Base-by-base conservation (phyloP, 2,113 vertebrate genomes). In the Pica pica region DNA sequence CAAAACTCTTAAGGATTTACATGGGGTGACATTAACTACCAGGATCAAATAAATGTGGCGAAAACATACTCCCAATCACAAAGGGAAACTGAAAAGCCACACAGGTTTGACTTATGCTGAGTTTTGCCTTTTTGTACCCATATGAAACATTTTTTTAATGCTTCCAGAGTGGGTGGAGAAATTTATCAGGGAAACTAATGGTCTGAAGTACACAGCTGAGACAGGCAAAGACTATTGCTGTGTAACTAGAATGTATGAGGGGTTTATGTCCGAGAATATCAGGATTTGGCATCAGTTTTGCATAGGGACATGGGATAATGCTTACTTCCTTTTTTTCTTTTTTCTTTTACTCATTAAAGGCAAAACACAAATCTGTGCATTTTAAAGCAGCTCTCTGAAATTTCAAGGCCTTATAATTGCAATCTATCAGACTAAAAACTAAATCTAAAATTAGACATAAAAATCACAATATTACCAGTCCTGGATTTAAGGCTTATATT, bases 361-460 rank as follows among this genome's bases (percentile, higher is more conserved):
- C 20, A 14, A 90, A 92, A 56, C 44, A 88, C 59, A 90, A 96
- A 96, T 78, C 65, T n/a, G 44, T 88, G 44, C 69, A 81, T 92
- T 95, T 96, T 69, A 88, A 90, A 94, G 60, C 56, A 70, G 27
- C 6, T 73, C 28, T 92, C 56, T 88, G 85, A 90, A 91, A 94
- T 86, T 88, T 52, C 37, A n/a, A 50, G 52, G 26, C 37, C 33
- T 41, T 53, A 60, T 96, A 95, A 90, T 90, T 11, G 8, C 71
- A 90, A 80, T 68, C 52, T 93, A 67, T 83, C 0, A 2, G 37
- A 68, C 56, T 78, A 77, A 95, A 95, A 96, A 65, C 73, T 13
- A 89, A 86, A 83, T 80, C 76, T 92, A 92, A 93, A 94, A 93
- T 96, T 94, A 94, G 53, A 76, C 60, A 89, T 95, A 88, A 95